Evolutionary conservation across 2,888 invertebrate species (phyloP), one percentile per base, ranked within the genome.

Genomic region (Drosophila ezoana): DNA sequence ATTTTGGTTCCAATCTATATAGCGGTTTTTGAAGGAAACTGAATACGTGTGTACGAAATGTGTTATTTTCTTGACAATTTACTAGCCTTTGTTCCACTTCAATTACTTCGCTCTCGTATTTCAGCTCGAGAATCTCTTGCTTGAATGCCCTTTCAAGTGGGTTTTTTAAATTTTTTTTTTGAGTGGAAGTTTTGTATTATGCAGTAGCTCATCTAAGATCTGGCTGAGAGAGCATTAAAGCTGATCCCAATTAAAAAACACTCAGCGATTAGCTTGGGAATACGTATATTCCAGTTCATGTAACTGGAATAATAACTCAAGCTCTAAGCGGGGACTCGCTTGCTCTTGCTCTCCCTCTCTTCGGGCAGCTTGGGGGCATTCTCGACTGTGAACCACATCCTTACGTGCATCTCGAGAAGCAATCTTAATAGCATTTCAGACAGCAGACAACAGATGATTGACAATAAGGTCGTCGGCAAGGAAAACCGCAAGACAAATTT

Each of bases 401-500:
- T 64, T 54, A 45, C 35, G 53, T 62, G 38, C 74, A 67, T 65
- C 72, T 64, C 23, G 11, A 33, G 41, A 23, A 59, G 66, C 43
- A 67, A 70, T 80, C 76, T 79, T 67, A 67, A 76, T 72, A 60
- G 59, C 41, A 43, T 68, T 58, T 61, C 18, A 51, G 72, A 69
- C 72, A 72, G 57, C 59, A 53, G 63, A 52, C 61, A 52, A 80
- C 87, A 89, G 78, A 83, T 89, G 89, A 89, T 83, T 81, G 86
- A 87, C 89, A 87, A 78, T 72, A 65, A 75, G 80, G 49, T 58
- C 59, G 79, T 14, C 33, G 23, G 38, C 33, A 35, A 76, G 74
- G 37, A 41, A 81, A 76, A 87, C 89, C 87, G 78, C 89, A 87
- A 83, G 73, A 83, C 88, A 83, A 78, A 85, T 89, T 87, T 80